phyloP scores from a whole-genome alignment of 2,797 vertebrate genomes.

The Sebastiscus albofasciatus region DNA sequence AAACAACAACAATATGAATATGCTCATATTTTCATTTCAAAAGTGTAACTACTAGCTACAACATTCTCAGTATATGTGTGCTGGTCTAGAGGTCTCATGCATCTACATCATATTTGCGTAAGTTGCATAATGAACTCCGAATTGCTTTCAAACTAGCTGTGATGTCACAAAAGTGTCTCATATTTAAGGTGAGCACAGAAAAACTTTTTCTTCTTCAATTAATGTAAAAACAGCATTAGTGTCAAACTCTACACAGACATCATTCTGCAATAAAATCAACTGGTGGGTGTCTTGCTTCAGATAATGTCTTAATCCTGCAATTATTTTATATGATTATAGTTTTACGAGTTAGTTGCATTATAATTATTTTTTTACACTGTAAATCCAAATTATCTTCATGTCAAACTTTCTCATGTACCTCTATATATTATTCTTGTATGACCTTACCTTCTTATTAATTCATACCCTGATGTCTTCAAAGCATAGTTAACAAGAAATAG shows the following conservation, averaged over 20 bases:
- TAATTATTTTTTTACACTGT: background rate
- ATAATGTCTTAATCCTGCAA: background rate
- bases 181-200: no score
- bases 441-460: background rate
- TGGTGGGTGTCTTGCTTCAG: background rate
- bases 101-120: no score
- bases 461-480: background rate
- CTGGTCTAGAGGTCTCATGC: no score
- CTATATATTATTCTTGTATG: background rate
- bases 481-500: background rate
- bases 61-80: background rate
- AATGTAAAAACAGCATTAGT: no score
- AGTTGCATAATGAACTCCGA: background rate
- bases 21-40: background rate
- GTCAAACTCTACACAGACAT: no score
- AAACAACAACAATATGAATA: background rate
- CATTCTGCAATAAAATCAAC: background rate
- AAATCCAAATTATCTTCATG: background rate
- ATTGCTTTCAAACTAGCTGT: background rate
- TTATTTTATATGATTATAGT: background rate
- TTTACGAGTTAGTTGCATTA: background rate
- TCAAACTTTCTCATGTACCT: background rate
- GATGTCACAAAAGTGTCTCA: background rate
- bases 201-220: no score
- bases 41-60: background rate